Evolutionary conservation across 1,140 invertebrate species (phyloP).

Genomic region (Macrobrachium nipponense): DNA sequence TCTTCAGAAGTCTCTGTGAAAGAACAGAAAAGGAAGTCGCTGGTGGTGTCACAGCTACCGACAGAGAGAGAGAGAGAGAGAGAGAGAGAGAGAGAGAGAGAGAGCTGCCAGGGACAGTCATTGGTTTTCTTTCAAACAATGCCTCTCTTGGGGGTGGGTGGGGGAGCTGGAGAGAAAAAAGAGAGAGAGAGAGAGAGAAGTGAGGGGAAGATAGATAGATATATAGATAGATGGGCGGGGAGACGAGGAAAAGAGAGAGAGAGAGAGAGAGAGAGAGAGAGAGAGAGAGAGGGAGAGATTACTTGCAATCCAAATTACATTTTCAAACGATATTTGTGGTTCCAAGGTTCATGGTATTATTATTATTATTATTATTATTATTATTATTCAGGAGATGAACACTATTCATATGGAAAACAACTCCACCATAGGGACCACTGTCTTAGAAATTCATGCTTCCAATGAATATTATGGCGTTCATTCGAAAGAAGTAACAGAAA

Average conservation of each 20-base stretch:
- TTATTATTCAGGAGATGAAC: too few relatives aligned
- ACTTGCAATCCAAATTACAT: too few relatives aligned
- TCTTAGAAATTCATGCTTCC: too few relatives aligned
- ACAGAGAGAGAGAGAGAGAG: constrained; percentile 1
- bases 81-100: constrained; percentile 6
- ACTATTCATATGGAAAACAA: too few relatives aligned
- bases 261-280: not conserved
- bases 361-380: too few relatives aligned
- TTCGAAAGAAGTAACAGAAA: too few relatives aligned
- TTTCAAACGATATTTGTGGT: too few relatives aligned
- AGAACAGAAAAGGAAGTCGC: too few relatives aligned
- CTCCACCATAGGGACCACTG: too few relatives aligned
- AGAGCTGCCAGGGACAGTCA: not conserved
- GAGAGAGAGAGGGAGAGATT: not conserved
- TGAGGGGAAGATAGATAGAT: not conserved
- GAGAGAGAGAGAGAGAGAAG: not conserved
- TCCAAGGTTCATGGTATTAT: too few relatives aligned
- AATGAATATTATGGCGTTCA: too few relatives aligned
- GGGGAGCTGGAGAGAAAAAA: not conserved
- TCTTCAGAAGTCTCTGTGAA: too few relatives aligned
- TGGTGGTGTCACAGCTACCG: not conserved
- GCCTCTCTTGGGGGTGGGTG: not conserved
- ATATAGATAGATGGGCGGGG: not conserved
- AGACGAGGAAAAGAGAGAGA: not conserved
- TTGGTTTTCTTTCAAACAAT: not conserved